Conservation (phyloP, 2,113 vertebrate species). For the Nestor notabilis region DNA sequence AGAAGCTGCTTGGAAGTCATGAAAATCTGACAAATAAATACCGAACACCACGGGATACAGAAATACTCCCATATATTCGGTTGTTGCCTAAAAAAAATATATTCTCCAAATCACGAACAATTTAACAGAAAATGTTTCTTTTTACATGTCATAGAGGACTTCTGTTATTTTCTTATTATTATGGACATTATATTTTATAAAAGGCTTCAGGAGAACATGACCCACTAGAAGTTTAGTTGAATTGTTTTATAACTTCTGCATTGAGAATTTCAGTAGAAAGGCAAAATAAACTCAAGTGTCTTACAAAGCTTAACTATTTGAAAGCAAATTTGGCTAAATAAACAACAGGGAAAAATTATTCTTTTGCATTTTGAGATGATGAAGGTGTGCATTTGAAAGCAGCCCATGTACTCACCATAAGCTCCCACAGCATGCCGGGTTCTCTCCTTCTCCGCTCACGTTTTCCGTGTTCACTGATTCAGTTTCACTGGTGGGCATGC, state of each 20-base stretch:
- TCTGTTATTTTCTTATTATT: not conserved
- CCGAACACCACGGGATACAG: rapidly evolving
- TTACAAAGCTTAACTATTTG: not conserved
- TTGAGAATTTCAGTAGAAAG: not conserved
- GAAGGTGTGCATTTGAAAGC: not conserved
- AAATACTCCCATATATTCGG: not conserved
- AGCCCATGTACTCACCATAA: constrained; percentile 83
- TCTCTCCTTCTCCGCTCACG: constrained; percentile 87
- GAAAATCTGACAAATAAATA: not conserved
- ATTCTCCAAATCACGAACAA: not conserved
- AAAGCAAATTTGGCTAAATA: not conserved
- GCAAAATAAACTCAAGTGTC: not conserved
- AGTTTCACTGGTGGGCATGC: constrained; percentile 92
- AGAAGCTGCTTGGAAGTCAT: not conserved
- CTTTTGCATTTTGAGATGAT: not conserved
- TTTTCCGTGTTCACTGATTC: constrained; percentile 96
- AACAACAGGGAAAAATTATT: rapidly evolving
- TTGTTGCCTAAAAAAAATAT: not conserved
- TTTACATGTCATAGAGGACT: not conserved
- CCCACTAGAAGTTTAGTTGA: not conserved
- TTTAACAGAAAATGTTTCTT: not conserved
- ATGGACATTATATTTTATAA: not conserved
- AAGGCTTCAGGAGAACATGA: not conserved
- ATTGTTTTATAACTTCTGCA: not conserved
- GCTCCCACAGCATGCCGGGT: constrained; percentile 84